Conservation (phyloP, 2,797 vertebrate genomes). For the Enteromius afrohamiltoni region DNA sequence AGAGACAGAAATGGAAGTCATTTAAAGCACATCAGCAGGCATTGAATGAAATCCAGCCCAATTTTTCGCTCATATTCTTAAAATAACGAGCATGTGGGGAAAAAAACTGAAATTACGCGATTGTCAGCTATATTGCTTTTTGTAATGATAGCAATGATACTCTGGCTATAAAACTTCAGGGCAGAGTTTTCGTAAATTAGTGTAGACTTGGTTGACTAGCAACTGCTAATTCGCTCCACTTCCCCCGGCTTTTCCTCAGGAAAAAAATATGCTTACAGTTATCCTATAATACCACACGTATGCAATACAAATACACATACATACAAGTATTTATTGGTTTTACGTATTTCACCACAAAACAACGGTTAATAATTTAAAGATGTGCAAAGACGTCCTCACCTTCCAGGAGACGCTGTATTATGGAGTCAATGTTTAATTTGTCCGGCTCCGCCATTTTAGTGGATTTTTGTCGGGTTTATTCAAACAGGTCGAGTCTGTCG, state of each 20-base stretch:
- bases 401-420: slow-evolving; percentile 86
- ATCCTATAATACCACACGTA: background rate
- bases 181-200: background rate
- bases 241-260: slow-evolving; percentile 1
- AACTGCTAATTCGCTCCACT: slow-evolving; percentile 30
- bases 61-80: background rate
- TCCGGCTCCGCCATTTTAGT: slow-evolving; percentile 87
- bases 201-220: slow-evolving; percentile 26
- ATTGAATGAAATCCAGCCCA: background rate
- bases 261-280: background rate
- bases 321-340: background rate
- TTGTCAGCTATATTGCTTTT: background rate
- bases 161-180: background rate
- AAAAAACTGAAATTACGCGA: background rate
- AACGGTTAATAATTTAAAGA: background rate
- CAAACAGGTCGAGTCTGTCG: slow-evolving; percentile 70
- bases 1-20: background rate
- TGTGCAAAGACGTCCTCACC: slow-evolving; percentile 67
- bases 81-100: background rate
- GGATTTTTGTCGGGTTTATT: slow-evolving; percentile 72
- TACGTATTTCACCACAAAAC: background rate
- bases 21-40: background rate
- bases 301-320: background rate
- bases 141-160: background rate
- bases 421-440: slow-evolving; percentile 89